Evolutionary conservation across 2,113 vertebrate species (phyloP), one percentile per base, ranked within the genome.

Genomic region (Tragelaphus scriptus): DNA sequence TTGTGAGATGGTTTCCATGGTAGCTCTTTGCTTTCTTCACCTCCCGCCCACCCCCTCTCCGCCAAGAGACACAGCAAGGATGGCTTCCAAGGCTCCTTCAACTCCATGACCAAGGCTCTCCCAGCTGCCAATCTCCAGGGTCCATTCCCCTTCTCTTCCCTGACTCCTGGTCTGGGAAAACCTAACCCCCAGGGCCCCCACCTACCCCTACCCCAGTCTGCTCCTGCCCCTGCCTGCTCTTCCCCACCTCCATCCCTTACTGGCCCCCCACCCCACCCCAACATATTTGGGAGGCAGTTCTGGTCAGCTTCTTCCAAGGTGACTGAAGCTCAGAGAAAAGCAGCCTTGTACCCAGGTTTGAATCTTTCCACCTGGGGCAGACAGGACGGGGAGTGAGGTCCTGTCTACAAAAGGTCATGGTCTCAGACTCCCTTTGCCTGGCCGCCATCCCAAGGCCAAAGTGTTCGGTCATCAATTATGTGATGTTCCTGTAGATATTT

Each of bases 1-100:
- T 36, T 96, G 61, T 81, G 59, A 85, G 55, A 65, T 15, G 71
- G 96, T 97, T 96, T 96, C 96, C 95, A 90, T 58, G 32, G 88
- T 75, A 96, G 94, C 63, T 23, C 25, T 44, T 21, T 32, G 51
- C 90, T 58, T 93, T 32, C 84, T 58, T 28, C 85, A 49, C 49
- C 49, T 49, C 49, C 49, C 11, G 2, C 49, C 49, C 49, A 49
- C 59, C 91, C 59, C 17, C 1, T 1, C 7, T 6, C 51, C 13
- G 3, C 51, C 51, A 51, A 56, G 47, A 94, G 71, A 85, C 40
- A 49, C 68, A 32, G 28, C 68, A 88, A 88, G 65, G 93, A 51
- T 11, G 1, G 19, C 25, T 90, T 56, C 85, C 44, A 61, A 59
- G n/a, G 32, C 44, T 85, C 53, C 36, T 88, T 88, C 28, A 6